A percentile compares a stretch with the other conserved stretches of the same genome.
Conservation (phyloP, 2,797 vertebrate genomes). For the Dromococcyx pavoninus region DNA sequence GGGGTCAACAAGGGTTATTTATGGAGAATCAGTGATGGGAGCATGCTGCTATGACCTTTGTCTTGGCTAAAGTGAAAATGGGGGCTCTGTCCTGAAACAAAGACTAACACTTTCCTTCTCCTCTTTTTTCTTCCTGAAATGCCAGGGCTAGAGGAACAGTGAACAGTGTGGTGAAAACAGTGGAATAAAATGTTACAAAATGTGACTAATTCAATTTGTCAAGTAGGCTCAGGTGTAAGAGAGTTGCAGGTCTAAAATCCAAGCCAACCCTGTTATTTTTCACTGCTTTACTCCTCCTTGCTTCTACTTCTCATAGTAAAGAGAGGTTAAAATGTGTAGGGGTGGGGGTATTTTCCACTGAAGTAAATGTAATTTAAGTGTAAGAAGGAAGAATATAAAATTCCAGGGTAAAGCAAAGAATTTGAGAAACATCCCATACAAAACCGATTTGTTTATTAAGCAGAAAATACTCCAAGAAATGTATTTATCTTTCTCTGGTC, state of each 20-base stretch:
- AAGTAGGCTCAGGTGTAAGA: neutral
- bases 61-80: neutral
- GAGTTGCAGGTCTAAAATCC: neutral
- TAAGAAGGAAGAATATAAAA: neutral
- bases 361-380: neutral
- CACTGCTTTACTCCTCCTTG: neutral
- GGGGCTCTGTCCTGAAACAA: neutral
- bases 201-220: neutral
- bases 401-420: neutral
- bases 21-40: neutral
- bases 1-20: neutral
- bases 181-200: neutral
- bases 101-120: neutral
- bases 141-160: neutral
- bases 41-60: neutral
- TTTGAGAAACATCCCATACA: neutral
- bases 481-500: neutral
- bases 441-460: neutral
- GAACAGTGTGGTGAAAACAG: neutral
- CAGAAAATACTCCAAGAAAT: neutral
- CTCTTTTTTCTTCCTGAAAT: neutral
- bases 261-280: neutral
- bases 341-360: neutral
- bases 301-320: neutral
- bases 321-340: neutral